phyloP scores from a whole-genome alignment of 2,888 invertebrate species.

The Nysson spinosus region DNA sequence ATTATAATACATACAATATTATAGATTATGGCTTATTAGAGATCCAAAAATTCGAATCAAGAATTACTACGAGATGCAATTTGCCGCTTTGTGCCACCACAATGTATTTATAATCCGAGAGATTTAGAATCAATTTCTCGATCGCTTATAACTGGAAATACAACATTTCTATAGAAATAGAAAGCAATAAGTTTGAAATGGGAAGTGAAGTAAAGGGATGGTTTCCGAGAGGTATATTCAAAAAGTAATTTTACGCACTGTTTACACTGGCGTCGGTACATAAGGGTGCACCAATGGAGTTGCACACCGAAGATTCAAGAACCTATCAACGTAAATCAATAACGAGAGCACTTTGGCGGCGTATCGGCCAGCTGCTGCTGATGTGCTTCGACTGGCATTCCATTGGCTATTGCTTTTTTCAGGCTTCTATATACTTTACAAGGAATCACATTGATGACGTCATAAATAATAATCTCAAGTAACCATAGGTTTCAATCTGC shows the following conservation, averaged over 20 bases:
- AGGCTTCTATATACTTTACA: constrained; percentile 59
- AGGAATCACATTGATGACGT: constrained; percentile 60
- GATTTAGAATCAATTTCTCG: no score
- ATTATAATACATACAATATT: no score
- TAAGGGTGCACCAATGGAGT: constrained; percentile 31
- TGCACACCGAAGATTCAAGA: constrained; percentile 56
- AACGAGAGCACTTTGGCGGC: constrained; percentile 71
- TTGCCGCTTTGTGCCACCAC: no score
- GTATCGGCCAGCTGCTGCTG: constrained; percentile 71
- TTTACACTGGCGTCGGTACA: constrained; percentile 57
- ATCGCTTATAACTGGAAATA: no score
- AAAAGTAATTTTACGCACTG: constrained; percentile 63
- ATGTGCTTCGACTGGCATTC: constrained; percentile 59
- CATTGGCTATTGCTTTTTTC: constrained; percentile 58
- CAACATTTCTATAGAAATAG: no score
- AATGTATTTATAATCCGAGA: no score
- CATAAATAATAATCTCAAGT: constrained; percentile 61
- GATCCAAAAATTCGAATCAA: no score
- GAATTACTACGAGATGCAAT: no score
- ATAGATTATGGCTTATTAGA: no score
- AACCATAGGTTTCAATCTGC: constrained; percentile 28
- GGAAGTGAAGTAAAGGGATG: no score
- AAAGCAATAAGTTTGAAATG: no score
- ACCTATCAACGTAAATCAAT: constrained; percentile 75
- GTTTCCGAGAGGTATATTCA: constrained; percentile 19